A percentile compares a stretch with the other conserved stretches of the same genome.
Conservation (phyloP, 2,113 vertebrate genomes). For the Hemichromis elongatus region DNA sequence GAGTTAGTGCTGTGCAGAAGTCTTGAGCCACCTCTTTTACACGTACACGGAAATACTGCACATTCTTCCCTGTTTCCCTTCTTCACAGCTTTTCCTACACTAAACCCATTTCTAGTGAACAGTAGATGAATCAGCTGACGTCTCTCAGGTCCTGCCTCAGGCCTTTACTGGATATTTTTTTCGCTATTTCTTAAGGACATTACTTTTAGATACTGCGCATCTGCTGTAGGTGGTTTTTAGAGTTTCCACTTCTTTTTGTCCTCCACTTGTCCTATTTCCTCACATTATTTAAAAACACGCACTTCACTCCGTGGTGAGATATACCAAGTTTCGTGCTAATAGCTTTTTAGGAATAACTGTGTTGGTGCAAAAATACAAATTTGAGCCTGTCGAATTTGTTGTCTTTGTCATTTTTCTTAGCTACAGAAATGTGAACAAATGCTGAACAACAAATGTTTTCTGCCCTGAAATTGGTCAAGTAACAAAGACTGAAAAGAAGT, state of each 20-base stretch:
- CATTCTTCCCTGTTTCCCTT: background rate
- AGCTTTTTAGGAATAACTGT: background rate
- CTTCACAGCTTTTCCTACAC: rapidly evolving
- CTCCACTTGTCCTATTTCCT: background rate
- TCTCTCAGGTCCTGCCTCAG: background rate
- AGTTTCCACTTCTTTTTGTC: background rate
- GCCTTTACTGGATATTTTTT: background rate
- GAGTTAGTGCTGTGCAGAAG: too few relatives aligned
- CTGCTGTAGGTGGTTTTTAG: background rate
- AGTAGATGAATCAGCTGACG: rapidly evolving
- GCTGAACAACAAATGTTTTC: background rate
- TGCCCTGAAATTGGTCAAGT: background rate
- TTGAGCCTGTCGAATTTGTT: background rate
- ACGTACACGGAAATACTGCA: background rate
- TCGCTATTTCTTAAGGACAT: background rate
- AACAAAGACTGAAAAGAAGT: background rate
- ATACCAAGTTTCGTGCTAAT: background rate
- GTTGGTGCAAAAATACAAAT: background rate
- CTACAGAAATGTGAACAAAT: background rate
- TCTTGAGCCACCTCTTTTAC: too few relatives aligned
- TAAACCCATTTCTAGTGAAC: background rate
- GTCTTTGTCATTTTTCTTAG: background rate
- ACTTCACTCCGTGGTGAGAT: background rate
- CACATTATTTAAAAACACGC: background rate
- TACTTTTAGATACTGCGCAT: background rate